Evolutionary conservation across 2,797 vertebrate genomes (phyloP).

Genomic region (Morelia viridis): DNA sequence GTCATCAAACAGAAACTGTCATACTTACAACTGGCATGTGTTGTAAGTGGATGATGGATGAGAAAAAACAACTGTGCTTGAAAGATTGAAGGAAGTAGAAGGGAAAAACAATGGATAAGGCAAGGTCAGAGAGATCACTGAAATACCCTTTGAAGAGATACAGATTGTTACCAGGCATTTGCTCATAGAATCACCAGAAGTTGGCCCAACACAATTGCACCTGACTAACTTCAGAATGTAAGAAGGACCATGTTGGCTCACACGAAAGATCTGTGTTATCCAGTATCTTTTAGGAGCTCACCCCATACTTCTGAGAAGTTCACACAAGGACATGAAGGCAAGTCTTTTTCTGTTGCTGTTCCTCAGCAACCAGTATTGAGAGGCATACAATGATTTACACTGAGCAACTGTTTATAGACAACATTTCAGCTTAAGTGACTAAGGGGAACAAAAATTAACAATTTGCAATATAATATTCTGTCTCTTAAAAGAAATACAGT

Average conservation of each 20-base stretch:
- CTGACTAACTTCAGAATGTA: background rate
- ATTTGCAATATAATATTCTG: background rate
- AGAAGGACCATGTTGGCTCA: background rate
- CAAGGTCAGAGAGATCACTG: background rate
- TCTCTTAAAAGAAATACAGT: background rate
- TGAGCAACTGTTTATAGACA: background rate
- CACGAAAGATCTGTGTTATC: background rate
- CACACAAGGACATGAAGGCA: background rate
- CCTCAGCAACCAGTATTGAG: background rate
- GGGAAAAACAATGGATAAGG: background rate
- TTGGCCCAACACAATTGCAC: background rate
- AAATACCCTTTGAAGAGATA: background rate
- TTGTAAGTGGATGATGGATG: background rate
- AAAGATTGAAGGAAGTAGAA: background rate
- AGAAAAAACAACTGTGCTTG: background rate
- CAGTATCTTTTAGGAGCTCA: background rate
- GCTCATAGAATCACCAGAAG: background rate
- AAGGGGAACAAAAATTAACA: background rate
- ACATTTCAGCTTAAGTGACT: background rate
- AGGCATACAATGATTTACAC: background rate
- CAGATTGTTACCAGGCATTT: background rate
- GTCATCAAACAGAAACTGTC: background rate
- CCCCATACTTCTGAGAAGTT: background rate
- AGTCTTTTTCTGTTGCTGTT: background rate
- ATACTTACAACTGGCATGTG: background rate